Conservation (phyloP, 2,797 vertebrate species). For the Poeciliopsis turneri region DNA sequence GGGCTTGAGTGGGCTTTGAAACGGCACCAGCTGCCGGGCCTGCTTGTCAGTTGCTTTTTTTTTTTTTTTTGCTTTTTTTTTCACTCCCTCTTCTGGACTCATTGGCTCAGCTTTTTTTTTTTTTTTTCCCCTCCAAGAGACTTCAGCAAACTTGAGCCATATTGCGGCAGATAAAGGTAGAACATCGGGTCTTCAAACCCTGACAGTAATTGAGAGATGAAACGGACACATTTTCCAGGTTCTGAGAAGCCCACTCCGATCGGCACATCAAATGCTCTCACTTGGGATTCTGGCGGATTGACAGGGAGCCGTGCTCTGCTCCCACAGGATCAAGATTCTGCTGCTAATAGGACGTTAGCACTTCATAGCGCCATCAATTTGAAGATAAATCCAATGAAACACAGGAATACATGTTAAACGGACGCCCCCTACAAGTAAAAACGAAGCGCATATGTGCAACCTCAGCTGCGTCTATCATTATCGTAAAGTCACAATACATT, state of each 20-base stretch:
- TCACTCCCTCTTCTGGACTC: slow-evolving; percentile 63
- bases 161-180: slow-evolving; percentile 94
- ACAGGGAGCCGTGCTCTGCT: slow-evolving; percentile 47
- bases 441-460: slow-evolving; percentile 16
- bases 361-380: slow-evolving; percentile 64
- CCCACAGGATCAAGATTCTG: slow-evolving; percentile 61
- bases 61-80: slow-evolving; percentile 12
- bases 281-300: slow-evolving; percentile 66
- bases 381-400: slow-evolving; percentile 65
- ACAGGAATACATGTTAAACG: slow-evolving; percentile 60
- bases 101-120: slow-evolving; percentile 56
- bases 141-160: slow-evolving; percentile 95
- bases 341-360: slow-evolving; percentile 62
- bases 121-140: slow-evolving; percentile 80
- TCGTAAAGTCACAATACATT: slow-evolving; percentile 41
- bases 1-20: slow-evolving; percentile 90
- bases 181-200: slow-evolving; percentile 91
- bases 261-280: slow-evolving; percentile 71
- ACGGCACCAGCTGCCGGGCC: slow-evolving; percentile 89
- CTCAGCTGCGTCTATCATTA: slow-evolving; percentile 17
- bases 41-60: slow-evolving; percentile 53
- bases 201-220: slow-evolving; percentile 91
- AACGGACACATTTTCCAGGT: slow-evolving; percentile 75
- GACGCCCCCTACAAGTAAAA: slow-evolving; percentile 38
- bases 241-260: slow-evolving; percentile 69